Conservation (phyloP, 2,797 vertebrate species). For the Synanceia verrucosa region DNA sequence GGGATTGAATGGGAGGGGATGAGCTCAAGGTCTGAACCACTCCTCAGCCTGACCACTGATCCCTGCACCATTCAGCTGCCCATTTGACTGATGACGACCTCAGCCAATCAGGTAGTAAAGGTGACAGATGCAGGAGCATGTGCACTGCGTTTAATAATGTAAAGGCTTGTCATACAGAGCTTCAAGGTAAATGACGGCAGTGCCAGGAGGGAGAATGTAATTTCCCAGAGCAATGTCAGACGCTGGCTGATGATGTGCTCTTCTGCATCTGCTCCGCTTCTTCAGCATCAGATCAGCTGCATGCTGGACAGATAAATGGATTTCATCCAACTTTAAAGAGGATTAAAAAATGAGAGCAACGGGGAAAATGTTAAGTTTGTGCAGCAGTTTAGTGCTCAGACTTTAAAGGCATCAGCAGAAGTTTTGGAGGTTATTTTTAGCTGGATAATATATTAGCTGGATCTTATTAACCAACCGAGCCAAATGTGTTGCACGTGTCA, state of each 20-base stretch:
- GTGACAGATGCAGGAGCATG: constrained; percentile 61
- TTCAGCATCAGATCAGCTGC: constrained; percentile 1
- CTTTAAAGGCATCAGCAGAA: not conserved
- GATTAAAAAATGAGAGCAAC: constrained; percentile 28
- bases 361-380: not conserved
- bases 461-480: too few species aligned
- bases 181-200: constrained; percentile 64
- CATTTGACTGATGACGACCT: constrained; percentile 55
- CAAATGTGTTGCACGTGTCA: too few species aligned
- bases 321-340: constrained; percentile 32
- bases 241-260: constrained; percentile 38
- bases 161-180: constrained; percentile 45
- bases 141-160: constrained; percentile 62
- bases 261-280: constrained; percentile 34
- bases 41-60: constrained; percentile 31
- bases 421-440: not conserved
- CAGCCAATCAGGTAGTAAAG: constrained; percentile 48
- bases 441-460: too few species aligned
- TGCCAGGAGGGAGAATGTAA: constrained; percentile 38
- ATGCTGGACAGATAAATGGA: constrained; percentile 21
- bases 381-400: not conserved
- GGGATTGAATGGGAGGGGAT: constrained; percentile 20
- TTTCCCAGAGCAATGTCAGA: constrained; percentile 53
- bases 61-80: constrained; percentile 5
- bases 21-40: constrained; percentile 56